phyloP scores from a whole-genome alignment of 2,888 invertebrate genomes.

The Tetranychus truncatus region DNA sequence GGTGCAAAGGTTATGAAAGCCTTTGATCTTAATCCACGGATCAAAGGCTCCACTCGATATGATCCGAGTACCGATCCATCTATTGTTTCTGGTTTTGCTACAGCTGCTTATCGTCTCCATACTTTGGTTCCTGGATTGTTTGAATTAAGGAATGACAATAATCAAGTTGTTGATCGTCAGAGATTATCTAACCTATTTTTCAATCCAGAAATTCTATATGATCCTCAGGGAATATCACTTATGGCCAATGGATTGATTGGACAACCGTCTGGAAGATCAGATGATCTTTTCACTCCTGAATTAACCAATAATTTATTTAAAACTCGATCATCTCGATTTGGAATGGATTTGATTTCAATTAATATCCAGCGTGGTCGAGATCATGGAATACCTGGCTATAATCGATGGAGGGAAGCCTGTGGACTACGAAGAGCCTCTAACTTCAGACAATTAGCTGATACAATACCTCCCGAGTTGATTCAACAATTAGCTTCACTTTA shows the following conservation, averaged over 20 bases:
- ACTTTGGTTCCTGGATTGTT: constrained; percentile 24
- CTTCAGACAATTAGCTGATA: neutral
- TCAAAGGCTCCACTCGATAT: constrained; percentile 19
- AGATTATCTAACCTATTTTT: constrained; percentile 19
- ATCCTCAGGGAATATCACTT: neutral
- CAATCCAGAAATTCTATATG: constrained; percentile 21
- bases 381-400: constrained; percentile 26
- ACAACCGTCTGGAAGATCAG: constrained; percentile 22
- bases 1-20: neutral
- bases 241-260: constrained; percentile 14
- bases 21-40: neutral
- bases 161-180: constrained; percentile 9
- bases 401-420: neutral
- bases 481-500: constrained; percentile 18
- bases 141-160: constrained; percentile 17
- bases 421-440: neutral
- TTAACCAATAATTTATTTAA: constrained; percentile 27
- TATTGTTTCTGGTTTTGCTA: constrained; percentile 30
- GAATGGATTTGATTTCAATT: constrained; percentile 29
- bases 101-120: constrained; percentile 32
- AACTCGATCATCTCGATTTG: constrained; percentile 12
- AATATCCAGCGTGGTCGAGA: constrained; percentile 30
- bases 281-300: constrained; percentile 19
- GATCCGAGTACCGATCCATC: constrained; percentile 27
- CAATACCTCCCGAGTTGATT: neutral